These are phyloP conservation scores for Andrena bicolor DNA, from an alignment of 2,888 invertebrate genomes.

Conservation along the genomic window DNA sequence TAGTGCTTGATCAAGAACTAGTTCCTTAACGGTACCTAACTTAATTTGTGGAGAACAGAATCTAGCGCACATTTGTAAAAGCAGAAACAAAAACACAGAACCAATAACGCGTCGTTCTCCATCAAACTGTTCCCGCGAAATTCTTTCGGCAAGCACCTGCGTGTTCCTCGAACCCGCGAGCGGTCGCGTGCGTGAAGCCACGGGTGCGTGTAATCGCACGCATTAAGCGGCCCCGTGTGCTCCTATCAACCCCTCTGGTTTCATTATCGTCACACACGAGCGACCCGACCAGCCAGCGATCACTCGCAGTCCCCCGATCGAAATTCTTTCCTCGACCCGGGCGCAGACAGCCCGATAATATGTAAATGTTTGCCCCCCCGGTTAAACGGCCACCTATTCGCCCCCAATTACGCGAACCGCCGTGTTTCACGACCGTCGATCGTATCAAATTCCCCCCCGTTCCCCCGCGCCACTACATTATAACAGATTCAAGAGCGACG, in stretches of 20 bases:
- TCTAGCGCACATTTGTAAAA: too few relatives aligned
- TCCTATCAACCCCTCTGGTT: conserved; percentile 58
- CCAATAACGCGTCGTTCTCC: conserved; percentile 18
- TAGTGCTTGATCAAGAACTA: too few relatives aligned
- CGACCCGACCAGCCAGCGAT: conserved; percentile 41
- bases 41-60: too few relatives aligned
- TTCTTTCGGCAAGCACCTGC: conserved; percentile 67
- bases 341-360: conserved; percentile 65
- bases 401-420: conserved; percentile 41
- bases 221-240: conserved; percentile 69
- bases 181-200: conserved; percentile 71
- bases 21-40: too few relatives aligned
- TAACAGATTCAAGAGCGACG: not conserved
- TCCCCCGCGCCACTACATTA: not conserved
- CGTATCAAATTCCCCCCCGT: conserved; percentile 20
- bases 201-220: conserved; percentile 78
- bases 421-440: conserved; percentile 24
- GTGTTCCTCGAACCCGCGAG: conserved; percentile 27
- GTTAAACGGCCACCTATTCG: conserved; percentile 72
- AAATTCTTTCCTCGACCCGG: conserved; percentile 32
- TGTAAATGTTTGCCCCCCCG: conserved; percentile 76
- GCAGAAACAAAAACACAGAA: too few relatives aligned
- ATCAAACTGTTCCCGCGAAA: conserved; percentile 47
- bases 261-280: conserved; percentile 56
- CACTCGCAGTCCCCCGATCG: conserved; percentile 62